phyloP scores from a whole-genome alignment of 2,888 invertebrate genomes.

The Bhutanitis thaidina region DNA sequence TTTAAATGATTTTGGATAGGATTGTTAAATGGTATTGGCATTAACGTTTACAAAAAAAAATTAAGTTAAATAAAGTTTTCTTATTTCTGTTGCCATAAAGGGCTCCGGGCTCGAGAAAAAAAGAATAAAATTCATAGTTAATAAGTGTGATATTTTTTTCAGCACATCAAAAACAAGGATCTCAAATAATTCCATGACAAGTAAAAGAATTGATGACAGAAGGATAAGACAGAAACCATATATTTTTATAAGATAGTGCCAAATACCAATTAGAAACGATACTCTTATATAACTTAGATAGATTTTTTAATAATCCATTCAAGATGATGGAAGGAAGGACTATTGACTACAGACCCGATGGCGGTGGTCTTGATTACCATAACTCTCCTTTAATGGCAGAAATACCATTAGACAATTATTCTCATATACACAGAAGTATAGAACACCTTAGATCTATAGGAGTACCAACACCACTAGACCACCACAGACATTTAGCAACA shows the following conservation, averaged over 20 bases:
- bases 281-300: constrained; percentile 68
- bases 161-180: constrained; percentile 69
- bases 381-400: constrained; percentile 84
- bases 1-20: background rate
- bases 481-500: constrained; percentile 68
- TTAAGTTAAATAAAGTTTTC: too few species aligned
- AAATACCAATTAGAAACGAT: constrained; percentile 54
- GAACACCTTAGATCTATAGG: constrained; percentile 82
- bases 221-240: constrained; percentile 46
- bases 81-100: too few species aligned
- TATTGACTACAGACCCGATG: constrained; percentile 76
- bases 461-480: constrained; percentile 70
- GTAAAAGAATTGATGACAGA: constrained; percentile 34
- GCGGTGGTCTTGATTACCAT: constrained; percentile 83
- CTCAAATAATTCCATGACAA: constrained; percentile 76
- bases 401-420: constrained; percentile 83
- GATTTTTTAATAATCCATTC: constrained; percentile 45
- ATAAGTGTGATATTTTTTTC: constrained; percentile 35
- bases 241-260: constrained; percentile 77
- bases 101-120: too few species aligned
- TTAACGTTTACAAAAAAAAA: background rate
- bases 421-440: constrained; percentile 83
- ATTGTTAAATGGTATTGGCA: background rate
- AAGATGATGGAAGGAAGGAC: constrained; percentile 80
- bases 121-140: background rate